These are phyloP conservation scores for Diachasmimorpha longicaudata DNA, from an alignment of 1,140 invertebrate genomes.

Conservation along the genomic window DNA sequence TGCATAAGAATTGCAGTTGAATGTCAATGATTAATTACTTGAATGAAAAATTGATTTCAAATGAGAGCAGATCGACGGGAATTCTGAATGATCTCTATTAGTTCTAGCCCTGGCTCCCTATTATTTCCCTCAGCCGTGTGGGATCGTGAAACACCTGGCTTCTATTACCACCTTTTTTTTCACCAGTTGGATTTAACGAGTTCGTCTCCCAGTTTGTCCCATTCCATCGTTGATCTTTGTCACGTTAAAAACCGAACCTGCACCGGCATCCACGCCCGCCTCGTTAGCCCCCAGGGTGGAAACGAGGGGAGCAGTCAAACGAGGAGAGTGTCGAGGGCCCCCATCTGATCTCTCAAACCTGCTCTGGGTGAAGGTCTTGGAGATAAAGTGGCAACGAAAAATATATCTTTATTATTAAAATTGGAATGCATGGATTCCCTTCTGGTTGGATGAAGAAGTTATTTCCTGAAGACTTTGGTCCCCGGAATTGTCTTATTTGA, in stretches of 20 bases:
- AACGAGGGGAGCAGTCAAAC: neutral
- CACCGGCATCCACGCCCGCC: neutral
- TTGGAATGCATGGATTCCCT: neutral
- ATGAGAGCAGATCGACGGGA: conserved; percentile 6
- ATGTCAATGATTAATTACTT: too few species aligned
- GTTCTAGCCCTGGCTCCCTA: neutral
- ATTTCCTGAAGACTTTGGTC: neutral
- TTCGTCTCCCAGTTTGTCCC: neutral
- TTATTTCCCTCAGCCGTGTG: neutral
- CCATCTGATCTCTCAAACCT: neutral
- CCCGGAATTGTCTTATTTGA: conserved; percentile 19
- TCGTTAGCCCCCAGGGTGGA: neutral
- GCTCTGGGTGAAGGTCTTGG: neutral
- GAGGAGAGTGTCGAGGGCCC: neutral
- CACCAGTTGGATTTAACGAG: neutral
- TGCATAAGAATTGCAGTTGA: too few species aligned
- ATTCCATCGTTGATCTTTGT: neutral
- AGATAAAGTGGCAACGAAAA: neutral
- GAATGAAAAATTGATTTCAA: neutral
- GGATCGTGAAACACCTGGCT: conserved; percentile 14
- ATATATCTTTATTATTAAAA: neutral
- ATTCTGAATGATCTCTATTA: neutral
- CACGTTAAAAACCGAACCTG: neutral
- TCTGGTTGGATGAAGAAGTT: neutral
- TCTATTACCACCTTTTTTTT: conserved; percentile 2